phyloP scores from a whole-genome alignment of 1,140 invertebrate species.

The Scylla paramamosain region DNA sequence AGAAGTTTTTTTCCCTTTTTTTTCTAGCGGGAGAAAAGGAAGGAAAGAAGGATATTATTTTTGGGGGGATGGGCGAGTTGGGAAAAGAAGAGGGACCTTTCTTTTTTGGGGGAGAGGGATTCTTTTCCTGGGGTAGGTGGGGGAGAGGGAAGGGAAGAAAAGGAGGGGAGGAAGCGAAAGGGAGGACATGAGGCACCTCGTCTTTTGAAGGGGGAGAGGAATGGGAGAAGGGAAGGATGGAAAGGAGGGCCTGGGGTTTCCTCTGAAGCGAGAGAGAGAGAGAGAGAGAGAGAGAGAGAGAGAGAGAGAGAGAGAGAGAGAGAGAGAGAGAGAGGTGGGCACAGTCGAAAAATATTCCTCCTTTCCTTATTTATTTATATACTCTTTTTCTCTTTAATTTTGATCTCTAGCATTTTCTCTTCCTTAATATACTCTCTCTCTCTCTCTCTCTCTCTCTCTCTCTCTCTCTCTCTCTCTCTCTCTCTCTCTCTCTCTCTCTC shows the following conservation, averaged over 20 bases:
- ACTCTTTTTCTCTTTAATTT: too few relatives aligned
- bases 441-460: constrained; percentile 4
- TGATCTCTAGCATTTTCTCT: background rate
- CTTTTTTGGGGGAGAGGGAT: background rate
- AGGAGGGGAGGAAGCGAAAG: background rate
- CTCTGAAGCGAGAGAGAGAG: background rate
- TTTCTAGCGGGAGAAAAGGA: too few relatives aligned
- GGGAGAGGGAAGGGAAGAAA: background rate
- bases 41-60: too few relatives aligned
- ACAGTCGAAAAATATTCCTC: too few relatives aligned
- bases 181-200: background rate
- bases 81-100: background rate
- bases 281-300: too few relatives aligned
- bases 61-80: background rate
- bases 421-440: background rate
- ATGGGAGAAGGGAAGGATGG: background rate
- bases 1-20: too few relatives aligned
- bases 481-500: too few relatives aligned
- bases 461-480: too few relatives aligned
- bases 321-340: too few relatives aligned
- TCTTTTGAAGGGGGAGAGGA: background rate
- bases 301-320: too few relatives aligned
- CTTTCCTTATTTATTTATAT: too few relatives aligned
- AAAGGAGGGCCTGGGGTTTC: background rate
- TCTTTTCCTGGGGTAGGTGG: background rate